phyloP scores from a whole-genome alignment of 2,113 vertebrate genomes.

The Tenebrosternarchus preto region DNA sequence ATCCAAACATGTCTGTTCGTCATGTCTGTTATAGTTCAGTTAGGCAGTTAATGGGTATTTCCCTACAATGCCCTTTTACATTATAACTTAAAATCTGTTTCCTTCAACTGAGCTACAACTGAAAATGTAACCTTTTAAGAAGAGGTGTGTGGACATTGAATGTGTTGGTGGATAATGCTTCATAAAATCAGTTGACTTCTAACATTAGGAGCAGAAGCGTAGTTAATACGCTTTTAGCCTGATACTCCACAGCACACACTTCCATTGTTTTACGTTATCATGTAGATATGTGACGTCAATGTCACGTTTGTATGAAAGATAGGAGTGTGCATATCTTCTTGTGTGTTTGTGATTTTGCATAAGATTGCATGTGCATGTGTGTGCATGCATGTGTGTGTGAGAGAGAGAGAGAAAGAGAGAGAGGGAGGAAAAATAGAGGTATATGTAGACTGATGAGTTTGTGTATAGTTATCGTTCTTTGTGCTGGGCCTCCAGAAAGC shows the following conservation, averaged over 20 bases:
- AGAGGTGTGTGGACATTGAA: background rate
- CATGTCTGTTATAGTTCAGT: no score
- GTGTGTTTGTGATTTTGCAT: background rate
- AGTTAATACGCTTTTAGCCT: conserved; percentile 56
- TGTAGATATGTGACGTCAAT: conserved; percentile 43
- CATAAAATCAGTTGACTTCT: conserved; percentile 40
- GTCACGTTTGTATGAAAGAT: conserved; percentile 28
- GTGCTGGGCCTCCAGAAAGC: background rate
- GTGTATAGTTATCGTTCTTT: conserved; percentile 55
- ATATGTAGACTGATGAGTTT: background rate
- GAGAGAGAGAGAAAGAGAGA: conserved; percentile 31
- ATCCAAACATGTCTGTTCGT: no score
- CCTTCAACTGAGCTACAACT: background rate
- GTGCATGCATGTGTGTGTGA: background rate
- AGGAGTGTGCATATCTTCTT: background rate
- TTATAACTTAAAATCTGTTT: background rate
- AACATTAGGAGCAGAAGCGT: conserved; percentile 44
- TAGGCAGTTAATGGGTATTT: background rate
- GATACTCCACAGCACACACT: conserved; percentile 23
- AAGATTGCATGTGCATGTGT: background rate
- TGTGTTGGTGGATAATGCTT: conserved; percentile 1
- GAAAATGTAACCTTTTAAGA: conserved; percentile 28
- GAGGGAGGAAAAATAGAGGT: conserved; percentile 11
- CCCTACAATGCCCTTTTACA: background rate
- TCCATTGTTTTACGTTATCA: conserved; percentile 44